phyloP scores from a whole-genome alignment of 2,113 vertebrate species.

The Pampusana beccarii region DNA sequence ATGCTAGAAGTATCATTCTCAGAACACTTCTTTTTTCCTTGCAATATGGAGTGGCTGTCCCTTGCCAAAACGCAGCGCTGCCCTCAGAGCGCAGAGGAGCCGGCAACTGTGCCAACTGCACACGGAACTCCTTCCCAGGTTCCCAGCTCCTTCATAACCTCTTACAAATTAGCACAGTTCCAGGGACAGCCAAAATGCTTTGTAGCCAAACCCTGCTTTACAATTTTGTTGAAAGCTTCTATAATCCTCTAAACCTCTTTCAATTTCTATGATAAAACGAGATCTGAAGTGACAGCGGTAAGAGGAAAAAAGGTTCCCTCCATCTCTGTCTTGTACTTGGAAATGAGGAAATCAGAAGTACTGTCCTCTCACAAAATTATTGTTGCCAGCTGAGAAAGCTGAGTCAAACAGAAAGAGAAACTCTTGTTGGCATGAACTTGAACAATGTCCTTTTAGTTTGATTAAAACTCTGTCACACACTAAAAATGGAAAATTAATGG shows the following conservation, averaged over 20 bases:
- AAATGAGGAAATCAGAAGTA: not conserved
- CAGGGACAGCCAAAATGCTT: conserved; percentile 15
- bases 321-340: not conserved
- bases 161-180: conserved; percentile 19
- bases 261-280: not conserved
- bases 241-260: not conserved
- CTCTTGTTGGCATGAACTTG: not conserved
- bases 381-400: not conserved
- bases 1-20: not conserved
- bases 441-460: not conserved
- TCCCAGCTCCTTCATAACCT: conserved; percentile 14
- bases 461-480: not conserved
- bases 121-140: not conserved
- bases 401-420: not conserved
- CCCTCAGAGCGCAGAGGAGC: not conserved
- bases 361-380: not conserved
- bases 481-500: not conserved
- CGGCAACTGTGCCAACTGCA: not conserved
- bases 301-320: not conserved
- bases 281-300: not conserved
- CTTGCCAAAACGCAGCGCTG: not conserved
- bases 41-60: not conserved
- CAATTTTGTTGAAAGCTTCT: conserved; percentile 27
- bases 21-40: not conserved
- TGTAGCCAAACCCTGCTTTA: not conserved